Evolutionary conservation across 2,797 vertebrate species (phyloP).

Genomic region (Acridotheres tristis): DNA sequence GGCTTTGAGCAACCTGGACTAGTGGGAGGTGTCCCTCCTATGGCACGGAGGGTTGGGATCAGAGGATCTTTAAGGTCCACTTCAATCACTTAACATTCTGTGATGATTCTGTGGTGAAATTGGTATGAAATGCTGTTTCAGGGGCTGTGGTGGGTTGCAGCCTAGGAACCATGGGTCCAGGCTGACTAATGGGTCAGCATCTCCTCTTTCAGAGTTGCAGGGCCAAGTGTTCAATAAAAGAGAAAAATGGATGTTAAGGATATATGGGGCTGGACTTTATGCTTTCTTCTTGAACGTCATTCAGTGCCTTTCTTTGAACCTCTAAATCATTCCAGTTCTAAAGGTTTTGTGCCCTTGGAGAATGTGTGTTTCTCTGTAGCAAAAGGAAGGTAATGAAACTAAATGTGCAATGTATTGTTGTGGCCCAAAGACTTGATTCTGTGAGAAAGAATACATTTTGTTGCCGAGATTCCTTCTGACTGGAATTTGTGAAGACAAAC

Average conservation of each 20-base stretch:
- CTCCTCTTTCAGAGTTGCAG: background rate
- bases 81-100: background rate
- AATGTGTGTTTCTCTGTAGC: background rate
- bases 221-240: background rate
- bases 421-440: background rate
- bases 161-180: background rate
- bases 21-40: background rate
- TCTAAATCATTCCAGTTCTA: background rate
- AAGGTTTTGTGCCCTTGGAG: background rate
- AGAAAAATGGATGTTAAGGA: background rate
- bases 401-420: background rate
- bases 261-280: background rate
- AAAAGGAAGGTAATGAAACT: background rate
- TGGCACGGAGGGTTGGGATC: accelerated
- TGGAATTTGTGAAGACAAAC: background rate
- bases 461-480: background rate
- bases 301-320: background rate
- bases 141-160: background rate
- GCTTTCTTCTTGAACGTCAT: background rate
- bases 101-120: background rate
- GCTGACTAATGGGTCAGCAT: background rate
- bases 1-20: background rate
- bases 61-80: background rate
- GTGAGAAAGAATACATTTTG: background rate
- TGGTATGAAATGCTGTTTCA: background rate